Evolutionary conservation across 2,797 vertebrate genomes (phyloP), one percentile per base, ranked within the genome.

Genomic region (Menidia menidia): DNA sequence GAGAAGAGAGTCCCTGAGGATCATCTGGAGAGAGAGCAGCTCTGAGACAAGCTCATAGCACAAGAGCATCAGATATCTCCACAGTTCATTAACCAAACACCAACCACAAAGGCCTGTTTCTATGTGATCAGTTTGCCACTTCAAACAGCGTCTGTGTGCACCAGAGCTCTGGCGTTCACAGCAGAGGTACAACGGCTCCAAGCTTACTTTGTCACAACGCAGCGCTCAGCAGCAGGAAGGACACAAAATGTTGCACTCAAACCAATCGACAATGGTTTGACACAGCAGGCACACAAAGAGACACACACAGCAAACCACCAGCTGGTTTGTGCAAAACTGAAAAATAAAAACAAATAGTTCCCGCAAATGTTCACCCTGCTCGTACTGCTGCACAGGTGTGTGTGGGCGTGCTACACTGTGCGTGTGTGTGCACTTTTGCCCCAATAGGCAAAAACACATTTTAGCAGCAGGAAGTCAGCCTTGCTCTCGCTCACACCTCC

Each of bases 381-480:
- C 3, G 14, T 16, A 43, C 18, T 13, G 7, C 1, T 71, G 50
- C 61, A 71, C 33, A 42, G 1, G 3, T 2, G 16, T 1, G 0
- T 55, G 41, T 25, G 25, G 6, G 4, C 35, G 55, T 30, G 43
- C 18, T n/a, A 8, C 0, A 4, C 13, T 8, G 10, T 3, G 5
- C 11, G 16, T 31, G 12, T 42, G 39, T 35, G 25, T 18, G 4
- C 19, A 13, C 32, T 61, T 64, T 33, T 54, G 2, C 42, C 55
- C 33, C 52, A 50, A 33, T 77, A 48, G 41, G 53, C 66, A 41
- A 35, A 62, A 71, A 45, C 60, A 71, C 79, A 77, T 84, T 88
- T 75, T 83, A 86, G 77, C 15, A 87, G 82, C 84, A 88, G 76
- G 82, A 89, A 85, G 82, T 76, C 63, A 75, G 62, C 51, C 4